Evolutionary conservation across 1,140 invertebrate genomes (phyloP), one percentile per base, ranked within the genome.

Genomic region (Belonocnema kinseyi): DNA sequence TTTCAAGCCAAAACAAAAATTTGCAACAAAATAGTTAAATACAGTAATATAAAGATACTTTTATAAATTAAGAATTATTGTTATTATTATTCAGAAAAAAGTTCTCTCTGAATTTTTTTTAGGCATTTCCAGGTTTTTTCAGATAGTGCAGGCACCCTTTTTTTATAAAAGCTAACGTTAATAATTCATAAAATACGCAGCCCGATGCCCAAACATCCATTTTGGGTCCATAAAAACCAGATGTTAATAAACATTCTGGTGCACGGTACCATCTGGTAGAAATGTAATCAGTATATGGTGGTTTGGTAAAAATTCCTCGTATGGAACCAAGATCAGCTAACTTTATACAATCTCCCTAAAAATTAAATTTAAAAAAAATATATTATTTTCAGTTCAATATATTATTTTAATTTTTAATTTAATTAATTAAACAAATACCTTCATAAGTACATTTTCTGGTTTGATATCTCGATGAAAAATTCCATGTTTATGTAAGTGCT

Each of bases 121-220:
- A 26, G 21, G 21, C 21, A 26, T 26, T 26, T 26, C 21, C 21
- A 26, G 21, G 21, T 26, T 26, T 26, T 26, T 26, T 3, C 21
- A 26, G 21, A 26, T 26, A 26, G 21, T 26, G 21, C 3, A 26
- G 21, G 3, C 21, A 26, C 21, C 21, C 21, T 26, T 3, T 26
- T 26, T 26, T 26, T 26, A 3, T 26, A 26, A 26, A 26, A 26
- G 86, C 82, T 87, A 88, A 94, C 93, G 93, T 94, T 46, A 95
- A 85, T 74, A 95, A 92, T 91, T 95, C 95, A 87, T 93, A 95
- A 85, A 94, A 95, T 5, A 95, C 94, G 88, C 95, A 95, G 7
- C 95, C 95, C 6, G 92, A 90, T 51, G 94, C 94, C 95, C 95
- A 95, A 52, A 95, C 90, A 84, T 95, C 94, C 94, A 95, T 95